Conservation (phyloP, 2,888 invertebrate species). For the Drosophila koepferae region DNA sequence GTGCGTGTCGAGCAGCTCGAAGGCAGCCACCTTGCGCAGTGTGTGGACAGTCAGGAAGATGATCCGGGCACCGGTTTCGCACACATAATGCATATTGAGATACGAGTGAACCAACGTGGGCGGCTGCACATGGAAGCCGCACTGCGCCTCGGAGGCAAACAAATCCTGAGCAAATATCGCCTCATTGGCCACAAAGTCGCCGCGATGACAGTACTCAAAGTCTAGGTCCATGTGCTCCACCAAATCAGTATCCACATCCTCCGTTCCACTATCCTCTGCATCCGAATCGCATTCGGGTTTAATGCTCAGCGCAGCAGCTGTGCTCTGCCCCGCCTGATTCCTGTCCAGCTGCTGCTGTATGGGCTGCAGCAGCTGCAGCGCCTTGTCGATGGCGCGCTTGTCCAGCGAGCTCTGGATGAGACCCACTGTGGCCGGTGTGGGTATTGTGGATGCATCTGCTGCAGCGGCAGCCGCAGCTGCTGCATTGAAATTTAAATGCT, state of each 20-base stretch:
- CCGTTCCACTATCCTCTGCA: constrained; percentile 76
- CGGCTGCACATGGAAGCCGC: constrained; percentile 91
- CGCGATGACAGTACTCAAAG: constrained; percentile 71
- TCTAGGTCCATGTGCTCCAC: constrained; percentile 73
- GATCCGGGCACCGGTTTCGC: constrained; percentile 96
- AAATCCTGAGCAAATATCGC: constrained; percentile 87
- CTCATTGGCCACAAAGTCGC: constrained; percentile 80
- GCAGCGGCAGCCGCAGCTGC: constrained; percentile 53
- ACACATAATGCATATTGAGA: constrained; percentile 96
- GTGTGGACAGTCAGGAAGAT: constrained; percentile 96
- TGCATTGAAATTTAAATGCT: constrained; percentile 81
- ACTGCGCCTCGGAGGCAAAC: constrained; percentile 88
- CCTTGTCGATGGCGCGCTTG: constrained; percentile 89
- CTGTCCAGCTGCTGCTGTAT: constrained; percentile 83
- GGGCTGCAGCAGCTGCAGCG: constrained; percentile 88
- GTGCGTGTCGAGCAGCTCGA: constrained; percentile 92
- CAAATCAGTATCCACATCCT: constrained; percentile 68
- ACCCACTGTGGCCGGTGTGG: constrained; percentile 85
- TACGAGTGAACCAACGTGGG: constrained; percentile 93
- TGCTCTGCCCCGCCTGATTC: constrained; percentile 34
- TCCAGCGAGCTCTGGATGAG: constrained; percentile 88
- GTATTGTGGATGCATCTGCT: constrained; percentile 57
- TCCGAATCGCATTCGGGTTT: constrained; percentile 82
- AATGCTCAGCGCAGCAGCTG: constrained; percentile 51
- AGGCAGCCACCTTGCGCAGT: constrained; percentile 93